Base-by-base conservation (phyloP, 2,797 vertebrate species). In the Jordanella pulchra region DNA sequence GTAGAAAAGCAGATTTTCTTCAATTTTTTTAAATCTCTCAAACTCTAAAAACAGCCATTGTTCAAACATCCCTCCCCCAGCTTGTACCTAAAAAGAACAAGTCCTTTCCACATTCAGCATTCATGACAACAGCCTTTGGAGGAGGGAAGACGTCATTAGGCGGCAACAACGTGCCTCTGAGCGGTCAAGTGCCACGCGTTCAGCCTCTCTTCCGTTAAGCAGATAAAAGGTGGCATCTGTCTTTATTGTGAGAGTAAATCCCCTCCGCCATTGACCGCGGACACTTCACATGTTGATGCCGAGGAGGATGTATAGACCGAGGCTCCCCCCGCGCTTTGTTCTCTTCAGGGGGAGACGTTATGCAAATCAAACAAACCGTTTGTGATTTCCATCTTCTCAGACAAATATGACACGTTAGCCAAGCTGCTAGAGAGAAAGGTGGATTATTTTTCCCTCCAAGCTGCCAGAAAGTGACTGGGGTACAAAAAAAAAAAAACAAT, bases 201-300 rank as follows among this genome's bases (percentile, higher is more conserved):
- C 73, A 7, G 79, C 79, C 87, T 79, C 86, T 91, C 88, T 88
- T 89, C 89, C 87, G 85, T 92, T 89, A 85, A 84, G 85, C 84
- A 79, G 76, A 91, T 91, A 90, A 93, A 93, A 90, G 89, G 84
- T 81, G 86, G 87, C 93, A 94, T 93, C 93, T 94, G 93, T 91
- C 90, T 84, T 90, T 86, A 89, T 92, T 91, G 89, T 92, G 89
- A 4, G 61, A 55, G 77, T 69, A 84, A 90, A 90, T 86, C 85
- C 86, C 86, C 81, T 75, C 78, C 42, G 73, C 87, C 86, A 87
- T 90, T 92, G 85, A 91, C 80, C 55, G 76, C 67, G 18, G 89
- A 92, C 90, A 91, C 91, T 93, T 93, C 90, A 89, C 86, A 93
- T 93, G 91, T 87, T 90, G 92, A 93, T 90, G 84, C 88, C 85